These are phyloP conservation scores for Paradoxurus hermaphroditus DNA, from an alignment of 2,113 vertebrate species.

Conservation along the genomic window DNA sequence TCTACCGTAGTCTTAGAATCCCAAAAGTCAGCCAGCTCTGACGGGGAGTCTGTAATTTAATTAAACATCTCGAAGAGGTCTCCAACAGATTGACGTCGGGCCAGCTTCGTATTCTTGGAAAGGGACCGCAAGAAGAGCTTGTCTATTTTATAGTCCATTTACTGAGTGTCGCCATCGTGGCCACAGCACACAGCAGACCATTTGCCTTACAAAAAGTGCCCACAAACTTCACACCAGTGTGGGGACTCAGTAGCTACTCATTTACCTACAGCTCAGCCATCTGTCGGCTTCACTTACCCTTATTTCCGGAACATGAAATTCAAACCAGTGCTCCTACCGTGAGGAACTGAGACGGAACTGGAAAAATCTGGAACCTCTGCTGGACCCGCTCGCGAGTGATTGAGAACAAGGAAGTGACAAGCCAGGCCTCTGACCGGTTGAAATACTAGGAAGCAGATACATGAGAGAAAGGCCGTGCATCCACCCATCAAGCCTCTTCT, in stretches of 20 bases:
- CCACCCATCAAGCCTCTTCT: neutral
- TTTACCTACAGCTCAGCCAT: neutral
- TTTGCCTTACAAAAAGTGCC: neutral
- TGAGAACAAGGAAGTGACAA: neutral
- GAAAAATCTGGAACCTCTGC: neutral
- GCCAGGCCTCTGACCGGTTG: neutral
- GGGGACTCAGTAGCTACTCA: neutral
- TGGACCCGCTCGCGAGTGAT: neutral
- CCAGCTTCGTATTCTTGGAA: neutral
- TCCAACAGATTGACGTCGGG: neutral
- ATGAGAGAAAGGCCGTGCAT: neutral
- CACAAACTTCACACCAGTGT: neutral
- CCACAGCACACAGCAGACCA: neutral
- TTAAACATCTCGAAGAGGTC: neutral
- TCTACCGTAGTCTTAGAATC: slow-evolving; percentile 45
- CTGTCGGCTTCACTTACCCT: neutral
- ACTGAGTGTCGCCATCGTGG: neutral
- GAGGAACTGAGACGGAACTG: neutral
- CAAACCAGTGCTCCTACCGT: neutral
- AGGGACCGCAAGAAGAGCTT: neutral
- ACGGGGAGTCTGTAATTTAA: slow-evolving; percentile 11
- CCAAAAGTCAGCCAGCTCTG: neutral
- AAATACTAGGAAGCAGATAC: neutral
- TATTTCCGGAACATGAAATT: neutral
- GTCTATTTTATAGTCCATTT: neutral